Evolutionary conservation across 2,113 vertebrate genomes (phyloP).

Genomic region (Platichthys flesus): DNA sequence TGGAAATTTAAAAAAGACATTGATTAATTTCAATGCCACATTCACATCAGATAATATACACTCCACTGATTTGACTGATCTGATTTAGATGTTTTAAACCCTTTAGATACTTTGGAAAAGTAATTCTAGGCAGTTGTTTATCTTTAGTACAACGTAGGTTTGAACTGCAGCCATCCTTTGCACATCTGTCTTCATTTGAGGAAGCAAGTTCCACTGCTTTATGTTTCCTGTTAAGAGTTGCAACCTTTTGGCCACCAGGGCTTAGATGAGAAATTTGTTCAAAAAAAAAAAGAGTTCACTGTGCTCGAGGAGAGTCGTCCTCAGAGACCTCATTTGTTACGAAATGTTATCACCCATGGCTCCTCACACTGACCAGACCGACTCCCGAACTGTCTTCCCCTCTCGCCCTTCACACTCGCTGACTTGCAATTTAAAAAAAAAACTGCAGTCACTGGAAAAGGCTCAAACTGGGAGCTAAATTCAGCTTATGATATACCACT

Average conservation of each 20-base stretch:
- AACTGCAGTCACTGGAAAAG: conserved; percentile 5
- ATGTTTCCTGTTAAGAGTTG: neutral
- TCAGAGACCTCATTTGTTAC: conserved; percentile 1
- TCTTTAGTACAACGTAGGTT: neutral
- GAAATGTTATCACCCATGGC: conserved; percentile 12
- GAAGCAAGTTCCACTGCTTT: neutral
- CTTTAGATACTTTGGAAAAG: neutral
- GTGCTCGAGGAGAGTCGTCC: conserved; percentile 17
- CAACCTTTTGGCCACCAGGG: neutral
- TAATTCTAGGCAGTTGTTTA: neutral
- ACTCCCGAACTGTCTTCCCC: neutral
- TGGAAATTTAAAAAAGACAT: too few relatives aligned
- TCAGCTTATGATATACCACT: neutral
- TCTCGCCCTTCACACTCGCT: conserved; percentile 1
- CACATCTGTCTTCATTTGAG: neutral
- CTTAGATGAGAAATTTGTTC: neutral
- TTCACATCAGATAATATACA: too few relatives aligned
- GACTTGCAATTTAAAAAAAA: neutral
- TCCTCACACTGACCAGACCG: conserved; percentile 2
- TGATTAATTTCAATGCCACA: too few relatives aligned
- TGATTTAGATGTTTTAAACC: too few relatives aligned
- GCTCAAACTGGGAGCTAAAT: neutral
- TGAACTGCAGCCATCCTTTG: neutral
- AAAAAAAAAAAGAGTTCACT: neutral
- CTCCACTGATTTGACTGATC: too few relatives aligned